phyloP scores from a whole-genome alignment of 2,888 invertebrate genomes.

The Opisthograptis luteolata region DNA sequence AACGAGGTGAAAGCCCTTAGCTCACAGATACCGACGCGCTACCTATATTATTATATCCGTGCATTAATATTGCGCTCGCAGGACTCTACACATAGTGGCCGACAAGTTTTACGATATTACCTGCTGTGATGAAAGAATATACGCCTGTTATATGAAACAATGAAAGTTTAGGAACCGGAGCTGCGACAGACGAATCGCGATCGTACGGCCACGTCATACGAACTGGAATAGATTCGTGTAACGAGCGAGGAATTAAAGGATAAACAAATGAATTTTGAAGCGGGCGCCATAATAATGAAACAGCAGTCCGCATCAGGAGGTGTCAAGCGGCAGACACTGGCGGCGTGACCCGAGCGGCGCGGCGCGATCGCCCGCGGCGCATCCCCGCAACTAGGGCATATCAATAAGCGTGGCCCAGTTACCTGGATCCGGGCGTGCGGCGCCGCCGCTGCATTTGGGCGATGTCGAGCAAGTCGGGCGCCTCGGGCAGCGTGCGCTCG shows the following conservation, averaged over 20 bases:
- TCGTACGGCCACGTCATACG: conserved; percentile 72
- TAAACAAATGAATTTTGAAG: conserved; percentile 80
- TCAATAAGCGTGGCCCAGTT: conserved; percentile 80
- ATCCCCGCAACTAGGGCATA: conserved; percentile 76
- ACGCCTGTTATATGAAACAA: conserved; percentile 62
- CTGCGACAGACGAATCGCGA: conserved; percentile 72
- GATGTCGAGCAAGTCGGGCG: conserved; percentile 85
- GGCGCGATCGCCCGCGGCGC: conserved; percentile 61
- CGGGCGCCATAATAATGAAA: conserved; percentile 76
- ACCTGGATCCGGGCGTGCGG: conserved; percentile 59
- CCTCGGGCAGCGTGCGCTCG: conserved; percentile 83
- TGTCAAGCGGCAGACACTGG: conserved; percentile 78
- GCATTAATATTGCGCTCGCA: conserved; percentile 4
- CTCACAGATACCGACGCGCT: conserved; percentile 13
- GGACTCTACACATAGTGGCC: conserved; percentile 12
- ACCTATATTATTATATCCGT: conserved; percentile 13
- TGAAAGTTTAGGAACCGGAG: conserved; percentile 63
- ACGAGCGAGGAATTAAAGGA: conserved; percentile 80
- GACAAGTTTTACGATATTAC: conserved; percentile 22
- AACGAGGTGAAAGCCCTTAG: conserved; percentile 48
- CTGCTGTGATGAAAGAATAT: conserved; percentile 46
- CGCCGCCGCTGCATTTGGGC: conserved; percentile 56
- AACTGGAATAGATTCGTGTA: conserved; percentile 78
- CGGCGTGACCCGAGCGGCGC: conserved; percentile 69
- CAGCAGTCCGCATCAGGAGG: conserved; percentile 78